A percentile compares a stretch with the other conserved stretches of the same genome.
Evolutionary conservation across 2,888 invertebrate species (phyloP).

Genomic region (Orthosia gracilis): DNA sequence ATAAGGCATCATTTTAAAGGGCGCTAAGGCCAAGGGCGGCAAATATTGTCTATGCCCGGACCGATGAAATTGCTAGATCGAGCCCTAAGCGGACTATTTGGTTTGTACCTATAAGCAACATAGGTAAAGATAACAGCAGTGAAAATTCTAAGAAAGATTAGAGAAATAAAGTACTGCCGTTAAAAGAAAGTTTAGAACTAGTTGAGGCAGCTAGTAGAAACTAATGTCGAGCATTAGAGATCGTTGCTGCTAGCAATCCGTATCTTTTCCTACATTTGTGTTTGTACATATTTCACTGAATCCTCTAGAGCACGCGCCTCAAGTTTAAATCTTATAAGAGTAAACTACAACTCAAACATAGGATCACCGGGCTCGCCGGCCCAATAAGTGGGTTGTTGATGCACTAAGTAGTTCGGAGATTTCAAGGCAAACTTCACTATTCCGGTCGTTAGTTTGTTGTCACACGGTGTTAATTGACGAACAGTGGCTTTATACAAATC

Average conservation of each 20-base stretch:
- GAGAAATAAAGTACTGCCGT: conserved; percentile 17
- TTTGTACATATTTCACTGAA: conserved; percentile 12
- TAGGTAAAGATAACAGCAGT: background rate
- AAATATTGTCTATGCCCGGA: no score
- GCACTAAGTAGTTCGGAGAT: background rate
- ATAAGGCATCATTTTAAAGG: no score
- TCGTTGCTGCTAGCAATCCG: conserved; percentile 18
- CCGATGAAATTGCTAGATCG: no score
- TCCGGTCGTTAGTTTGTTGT: conserved; percentile 27
- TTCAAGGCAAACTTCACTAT: conserved; percentile 12
- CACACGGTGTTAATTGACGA: conserved; percentile 28
- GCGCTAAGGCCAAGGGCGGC: no score
- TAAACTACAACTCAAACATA: conserved; percentile 20
- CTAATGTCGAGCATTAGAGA: conserved; percentile 33
- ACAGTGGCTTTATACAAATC: background rate
- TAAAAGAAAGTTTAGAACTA: conserved; percentile 31
- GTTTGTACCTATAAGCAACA: no score
- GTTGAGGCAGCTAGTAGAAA: conserved; percentile 26
- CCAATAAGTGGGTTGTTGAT: background rate
- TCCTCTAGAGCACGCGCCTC: background rate
- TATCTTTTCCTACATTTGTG: conserved; percentile 13
- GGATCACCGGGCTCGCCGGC: background rate
- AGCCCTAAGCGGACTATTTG: no score
- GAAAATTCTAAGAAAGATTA: background rate
- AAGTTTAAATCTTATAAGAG: conserved; percentile 29